These are phyloP conservation scores for Brachymystax lenok DNA, from an alignment of 2,797 vertebrate genomes.

Conservation along the genomic window DNA sequence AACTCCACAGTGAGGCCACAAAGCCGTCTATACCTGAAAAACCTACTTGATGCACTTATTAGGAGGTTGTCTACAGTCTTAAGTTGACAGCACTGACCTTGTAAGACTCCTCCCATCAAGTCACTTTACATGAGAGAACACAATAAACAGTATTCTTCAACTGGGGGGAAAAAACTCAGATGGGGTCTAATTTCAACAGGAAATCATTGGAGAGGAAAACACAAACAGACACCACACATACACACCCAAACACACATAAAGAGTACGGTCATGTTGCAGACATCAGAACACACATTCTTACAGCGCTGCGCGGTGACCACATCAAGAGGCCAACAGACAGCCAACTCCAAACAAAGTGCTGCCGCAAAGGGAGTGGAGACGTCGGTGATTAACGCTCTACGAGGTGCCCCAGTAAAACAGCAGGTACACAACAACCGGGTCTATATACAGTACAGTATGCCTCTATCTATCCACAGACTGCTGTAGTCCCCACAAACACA, in stretches of 20 bases:
- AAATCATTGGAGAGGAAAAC: slow-evolving; percentile 16
- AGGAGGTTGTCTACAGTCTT: not conserved
- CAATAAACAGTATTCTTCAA: not conserved
- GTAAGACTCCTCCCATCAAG: not conserved
- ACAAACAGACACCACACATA: slow-evolving; percentile 12
- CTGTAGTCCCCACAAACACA: not conserved
- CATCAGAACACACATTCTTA: slow-evolving; percentile 56
- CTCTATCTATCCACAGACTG: not conserved
- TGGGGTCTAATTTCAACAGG: slow-evolving; percentile 28
- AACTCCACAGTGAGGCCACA: not conserved
- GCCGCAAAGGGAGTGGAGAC: slow-evolving; percentile 62
- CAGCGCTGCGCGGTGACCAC: slow-evolving; percentile 58
- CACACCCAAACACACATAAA: slow-evolving; percentile 12
- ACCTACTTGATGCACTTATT: not conserved
- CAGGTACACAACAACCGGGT: not conserved
- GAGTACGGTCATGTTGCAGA: slow-evolving; percentile 44
- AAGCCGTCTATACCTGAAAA: not conserved
- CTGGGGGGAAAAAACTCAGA: slow-evolving; percentile 3
- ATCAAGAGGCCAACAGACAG: slow-evolving; percentile 71
- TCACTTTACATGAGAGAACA: not conserved
- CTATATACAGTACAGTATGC: not conserved
- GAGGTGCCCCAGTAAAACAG: slow-evolving; percentile 17
- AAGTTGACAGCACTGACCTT: not conserved
- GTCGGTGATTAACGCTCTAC: slow-evolving; percentile 55
- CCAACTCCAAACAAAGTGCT: slow-evolving; percentile 66